A percentile compares a stretch with the other conserved stretches of the same genome.
Evolutionary conservation across 2,113 vertebrate species (phyloP).

Genomic region (Pluvianellus socialis): DNA sequence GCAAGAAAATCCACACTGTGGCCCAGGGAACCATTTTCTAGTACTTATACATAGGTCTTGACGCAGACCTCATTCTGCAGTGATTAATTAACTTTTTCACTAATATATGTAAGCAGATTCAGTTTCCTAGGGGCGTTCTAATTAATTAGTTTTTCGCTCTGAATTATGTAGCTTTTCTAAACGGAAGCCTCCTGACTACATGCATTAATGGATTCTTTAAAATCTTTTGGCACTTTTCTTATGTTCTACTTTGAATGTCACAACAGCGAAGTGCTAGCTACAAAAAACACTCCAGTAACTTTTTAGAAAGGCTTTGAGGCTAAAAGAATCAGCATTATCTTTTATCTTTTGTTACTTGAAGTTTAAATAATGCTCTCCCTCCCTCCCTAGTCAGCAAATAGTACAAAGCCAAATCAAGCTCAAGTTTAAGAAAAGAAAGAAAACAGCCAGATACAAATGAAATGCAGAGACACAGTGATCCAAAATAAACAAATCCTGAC

Average conservation of each 20-base stretch:
- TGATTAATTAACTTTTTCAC: slow-evolving; percentile 81
- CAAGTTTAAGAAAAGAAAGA: slow-evolving; percentile 59
- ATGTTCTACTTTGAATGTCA: slow-evolving; percentile 66
- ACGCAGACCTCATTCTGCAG: slow-evolving; percentile 64
- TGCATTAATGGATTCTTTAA: slow-evolving; percentile 71
- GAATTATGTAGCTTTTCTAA: slow-evolving; percentile 77
- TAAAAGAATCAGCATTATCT: slow-evolving; percentile 53
- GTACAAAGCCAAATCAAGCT: slow-evolving; percentile 58
- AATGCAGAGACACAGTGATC: slow-evolving; percentile 46
- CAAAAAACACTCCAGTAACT: slow-evolving; percentile 44
- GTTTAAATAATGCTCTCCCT: slow-evolving; percentile 43
- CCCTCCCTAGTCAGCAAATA: slow-evolving; percentile 52
- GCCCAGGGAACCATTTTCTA: neutral
- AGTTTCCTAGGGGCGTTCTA: slow-evolving; percentile 73
- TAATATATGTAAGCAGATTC: slow-evolving; percentile 74
- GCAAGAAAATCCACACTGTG: neutral
- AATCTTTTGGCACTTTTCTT: slow-evolving; percentile 72
- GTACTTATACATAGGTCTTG: slow-evolving; percentile 19
- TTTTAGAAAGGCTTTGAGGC: slow-evolving; percentile 57
- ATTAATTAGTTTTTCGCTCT: slow-evolving; percentile 80
- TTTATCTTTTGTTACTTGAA: slow-evolving; percentile 60
- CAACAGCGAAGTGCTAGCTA: slow-evolving; percentile 63
- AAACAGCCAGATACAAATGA: slow-evolving; percentile 51
- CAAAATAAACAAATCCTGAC: slow-evolving; percentile 60
- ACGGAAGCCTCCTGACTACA: slow-evolving; percentile 69